These are phyloP conservation scores for Sebastolobus alascanus DNA, from an alignment of 2,797 vertebrate species.

Conservation along the genomic window DNA sequence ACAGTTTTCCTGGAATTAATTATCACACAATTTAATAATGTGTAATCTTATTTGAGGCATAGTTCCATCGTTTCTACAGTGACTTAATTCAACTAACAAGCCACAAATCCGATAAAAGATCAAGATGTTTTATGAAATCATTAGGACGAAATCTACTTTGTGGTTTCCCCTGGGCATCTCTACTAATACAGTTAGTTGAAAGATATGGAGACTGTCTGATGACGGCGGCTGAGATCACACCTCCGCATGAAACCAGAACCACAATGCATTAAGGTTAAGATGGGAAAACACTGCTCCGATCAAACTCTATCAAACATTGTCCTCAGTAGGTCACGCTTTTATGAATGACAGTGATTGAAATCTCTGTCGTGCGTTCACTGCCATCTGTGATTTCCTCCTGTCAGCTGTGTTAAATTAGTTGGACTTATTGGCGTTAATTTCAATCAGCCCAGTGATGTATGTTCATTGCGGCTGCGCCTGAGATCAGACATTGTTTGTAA, in stretches of 20 bases:
- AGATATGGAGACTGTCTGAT: constrained; percentile 13
- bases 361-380: neutral
- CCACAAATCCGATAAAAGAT: constrained; percentile 48
- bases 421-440: constrained; percentile 28
- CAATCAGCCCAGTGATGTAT: constrained; percentile 24
- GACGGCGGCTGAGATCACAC: constrained; percentile 2
- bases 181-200: constrained; percentile 21
- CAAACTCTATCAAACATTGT: constrained; percentile 3
- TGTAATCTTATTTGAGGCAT: constrained; percentile 45
- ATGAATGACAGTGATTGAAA: neutral
- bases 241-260: constrained; percentile 16
- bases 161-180: constrained; percentile 29
- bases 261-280: constrained; percentile 3
- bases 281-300: constrained; percentile 10
- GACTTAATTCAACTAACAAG: constrained; percentile 38
- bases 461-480: constrained; percentile 4
- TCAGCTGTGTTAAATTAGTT: constrained; percentile 30
- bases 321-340: neutral
- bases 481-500: constrained; percentile 40
- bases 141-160: constrained; percentile 45
- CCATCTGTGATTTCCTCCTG: constrained; percentile 27
- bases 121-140: constrained; percentile 54
- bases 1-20: constrained; percentile 39
- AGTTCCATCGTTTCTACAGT: constrained; percentile 12
- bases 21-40: constrained; percentile 43